These are phyloP conservation scores for Romanogobio albipinnatus DNA, from an alignment of 2,113 vertebrate species.

Conservation along the genomic window DNA sequence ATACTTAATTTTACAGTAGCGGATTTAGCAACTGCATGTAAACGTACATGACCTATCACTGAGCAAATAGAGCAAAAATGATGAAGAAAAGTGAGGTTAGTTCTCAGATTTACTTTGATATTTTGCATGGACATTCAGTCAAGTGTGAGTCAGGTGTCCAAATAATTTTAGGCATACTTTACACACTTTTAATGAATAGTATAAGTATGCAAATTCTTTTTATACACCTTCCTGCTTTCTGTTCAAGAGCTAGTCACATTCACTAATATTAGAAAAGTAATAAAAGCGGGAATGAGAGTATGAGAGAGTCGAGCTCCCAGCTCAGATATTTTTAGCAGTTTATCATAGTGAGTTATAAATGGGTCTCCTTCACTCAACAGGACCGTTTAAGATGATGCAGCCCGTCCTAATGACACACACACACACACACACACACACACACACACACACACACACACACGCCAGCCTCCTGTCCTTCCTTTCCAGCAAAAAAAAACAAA, in stretches of 20 bases:
- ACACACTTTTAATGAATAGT: not conserved
- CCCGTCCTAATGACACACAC: not conserved
- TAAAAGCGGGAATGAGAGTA: not conserved
- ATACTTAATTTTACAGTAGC: too few species aligned
- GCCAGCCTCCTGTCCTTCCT: not conserved
- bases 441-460: conserved; percentile 30
- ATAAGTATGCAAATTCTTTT: not conserved
- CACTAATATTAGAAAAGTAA: not conserved
- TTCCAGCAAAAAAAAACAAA: not conserved
- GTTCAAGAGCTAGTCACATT: not conserved
- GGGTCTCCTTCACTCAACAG: conserved; percentile 29
- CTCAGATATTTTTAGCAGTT: conserved; percentile 41
- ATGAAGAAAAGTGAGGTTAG: not conserved
- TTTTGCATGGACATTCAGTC: not conserved
- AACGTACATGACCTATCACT: too few species aligned
- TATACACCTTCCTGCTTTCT: not conserved
- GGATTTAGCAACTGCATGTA: too few species aligned
- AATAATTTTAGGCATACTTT: not conserved
- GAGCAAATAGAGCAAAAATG: too few species aligned
- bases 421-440: conserved; percentile 29
- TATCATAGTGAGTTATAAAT: conserved; percentile 43
- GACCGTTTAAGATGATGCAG: not conserved
- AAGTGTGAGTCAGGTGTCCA: not conserved
- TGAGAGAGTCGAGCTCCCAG: not conserved
- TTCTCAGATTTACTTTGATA: not conserved